phyloP scores from a whole-genome alignment of 2,113 vertebrate species.

The Chionomys nivalis region DNA sequence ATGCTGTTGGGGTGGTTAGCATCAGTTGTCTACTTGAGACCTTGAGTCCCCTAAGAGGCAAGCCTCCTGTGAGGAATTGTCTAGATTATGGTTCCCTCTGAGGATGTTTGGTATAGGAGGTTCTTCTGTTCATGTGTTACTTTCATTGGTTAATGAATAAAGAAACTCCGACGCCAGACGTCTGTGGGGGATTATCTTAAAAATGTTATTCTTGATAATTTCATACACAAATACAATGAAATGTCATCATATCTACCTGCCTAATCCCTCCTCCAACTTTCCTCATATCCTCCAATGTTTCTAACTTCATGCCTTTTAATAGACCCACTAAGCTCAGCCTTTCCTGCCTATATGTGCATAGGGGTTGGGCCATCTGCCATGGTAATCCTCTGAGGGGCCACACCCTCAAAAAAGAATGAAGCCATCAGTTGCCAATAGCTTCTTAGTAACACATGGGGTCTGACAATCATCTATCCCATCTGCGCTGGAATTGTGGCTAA shows the following conservation, averaged over 20 bases:
- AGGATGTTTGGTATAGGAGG: no score
- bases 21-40: background rate
- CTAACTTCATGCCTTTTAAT: background rate
- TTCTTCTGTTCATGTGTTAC: no score
- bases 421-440: background rate
- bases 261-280: background rate
- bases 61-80: background rate
- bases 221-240: background rate
- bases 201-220: background rate
- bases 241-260: background rate
- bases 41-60: background rate
- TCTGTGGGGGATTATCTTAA: background rate
- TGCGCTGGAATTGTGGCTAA: background rate
- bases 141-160: no score
- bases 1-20: no score
- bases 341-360: background rate
- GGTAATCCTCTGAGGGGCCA: background rate
- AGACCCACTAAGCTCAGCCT: background rate
- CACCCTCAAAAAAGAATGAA: background rate
- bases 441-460: no score
- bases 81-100: background rate
- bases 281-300: background rate
- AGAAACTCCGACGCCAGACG: no score
- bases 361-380: background rate
- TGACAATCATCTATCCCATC: background rate